phyloP scores from a whole-genome alignment of 2,888 invertebrate genomes.

The Orchesella flavescens region DNA sequence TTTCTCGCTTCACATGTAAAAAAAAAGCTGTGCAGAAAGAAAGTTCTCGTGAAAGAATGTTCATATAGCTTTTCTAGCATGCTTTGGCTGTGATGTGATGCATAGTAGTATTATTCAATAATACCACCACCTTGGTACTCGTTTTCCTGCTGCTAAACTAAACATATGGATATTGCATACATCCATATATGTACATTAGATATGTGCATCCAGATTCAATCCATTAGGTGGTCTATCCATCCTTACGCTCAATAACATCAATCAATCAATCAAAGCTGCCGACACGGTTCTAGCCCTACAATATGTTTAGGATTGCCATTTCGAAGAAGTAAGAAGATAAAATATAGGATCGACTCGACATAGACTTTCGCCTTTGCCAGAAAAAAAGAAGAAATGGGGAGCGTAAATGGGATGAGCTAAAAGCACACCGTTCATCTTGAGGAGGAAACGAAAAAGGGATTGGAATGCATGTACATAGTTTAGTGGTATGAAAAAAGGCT shows the following conservation, averaged over 20 bases:
- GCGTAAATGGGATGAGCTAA: slow-evolving; percentile 46
- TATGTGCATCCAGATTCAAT: slow-evolving; percentile 39
- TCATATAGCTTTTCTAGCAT: not conserved
- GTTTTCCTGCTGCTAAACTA: not conserved
- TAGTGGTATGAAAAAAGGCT: slow-evolving; percentile 20
- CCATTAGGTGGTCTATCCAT: slow-evolving; percentile 50
- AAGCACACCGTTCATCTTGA: slow-evolving; percentile 38
- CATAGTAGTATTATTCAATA: not conserved
- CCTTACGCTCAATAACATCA: slow-evolving; percentile 50
- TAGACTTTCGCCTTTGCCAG: not conserved
- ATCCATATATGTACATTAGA: slow-evolving; percentile 3
- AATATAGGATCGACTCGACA: not conserved
- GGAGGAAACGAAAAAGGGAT: not conserved
- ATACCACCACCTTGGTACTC: not conserved
- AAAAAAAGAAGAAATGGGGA: not conserved
- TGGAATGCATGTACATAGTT: slow-evolving; percentile 22
- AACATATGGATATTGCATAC: not conserved
- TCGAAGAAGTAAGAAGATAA: not conserved
- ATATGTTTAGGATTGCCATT: slow-evolving; percentile 20
- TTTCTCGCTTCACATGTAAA: slow-evolving; percentile 16
- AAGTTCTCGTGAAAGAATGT: too few relatives aligned
- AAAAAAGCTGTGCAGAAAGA: not conserved
- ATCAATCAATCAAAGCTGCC: slow-evolving; percentile 56
- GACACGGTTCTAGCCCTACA: slow-evolving; percentile 29
- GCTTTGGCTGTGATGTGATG: not conserved